Conservation (phyloP, 2,113 vertebrate species). For the Phaethornis superciliosus region DNA sequence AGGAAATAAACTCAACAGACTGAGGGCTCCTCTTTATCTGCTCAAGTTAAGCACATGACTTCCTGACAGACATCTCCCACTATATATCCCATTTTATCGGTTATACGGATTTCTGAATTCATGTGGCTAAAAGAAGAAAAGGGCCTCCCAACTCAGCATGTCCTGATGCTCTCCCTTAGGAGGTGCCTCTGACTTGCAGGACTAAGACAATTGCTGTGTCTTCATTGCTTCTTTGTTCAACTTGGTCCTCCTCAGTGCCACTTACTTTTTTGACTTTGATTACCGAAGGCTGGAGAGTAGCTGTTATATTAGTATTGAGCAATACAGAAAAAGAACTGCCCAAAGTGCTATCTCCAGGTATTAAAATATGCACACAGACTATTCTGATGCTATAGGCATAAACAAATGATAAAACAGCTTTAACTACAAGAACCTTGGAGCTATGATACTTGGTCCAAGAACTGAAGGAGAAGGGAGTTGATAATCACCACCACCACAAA, state of each 20-base stretch:
- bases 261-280: neutral
- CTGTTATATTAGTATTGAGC: neutral
- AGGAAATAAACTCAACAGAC: neutral
- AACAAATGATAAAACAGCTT: constrained; percentile 20
- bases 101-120: neutral
- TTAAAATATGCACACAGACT: neutral
- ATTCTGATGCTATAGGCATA: neutral
- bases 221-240: neutral
- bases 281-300: neutral
- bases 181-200: neutral
- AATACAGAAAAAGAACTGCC: neutral
- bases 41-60: neutral
- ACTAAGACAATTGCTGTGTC: neutral
- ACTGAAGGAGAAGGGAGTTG: neutral
- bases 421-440: constrained; percentile 30
- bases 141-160: neutral
- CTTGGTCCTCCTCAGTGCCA: neutral
- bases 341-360: neutral
- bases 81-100: neutral
- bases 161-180: neutral
- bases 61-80: neutral
- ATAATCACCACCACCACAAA: neutral
- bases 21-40: neutral
- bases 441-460: constrained; percentile 42
- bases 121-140: neutral